Evolutionary conservation across 2,113 vertebrate species (phyloP), one percentile per base, ranked within the genome.

Genomic region (Callospermophilus lateralis): DNA sequence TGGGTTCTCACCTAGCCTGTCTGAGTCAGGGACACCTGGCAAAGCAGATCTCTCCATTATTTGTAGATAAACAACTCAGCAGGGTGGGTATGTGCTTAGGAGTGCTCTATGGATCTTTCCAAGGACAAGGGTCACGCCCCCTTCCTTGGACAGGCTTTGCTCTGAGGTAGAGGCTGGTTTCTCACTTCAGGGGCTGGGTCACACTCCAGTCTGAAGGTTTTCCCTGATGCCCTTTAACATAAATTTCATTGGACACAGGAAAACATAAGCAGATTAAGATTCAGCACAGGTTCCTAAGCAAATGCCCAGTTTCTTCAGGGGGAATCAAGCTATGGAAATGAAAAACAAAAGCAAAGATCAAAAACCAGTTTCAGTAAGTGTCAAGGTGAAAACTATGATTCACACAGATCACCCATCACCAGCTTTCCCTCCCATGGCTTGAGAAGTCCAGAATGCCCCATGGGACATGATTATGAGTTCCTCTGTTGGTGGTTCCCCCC

Each of bases 311-410:
- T 84, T 84, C 84, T 95, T 81, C 72, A 7, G 53, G 89, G 80
- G 63, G 34, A 85, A 73, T 87, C 70, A 76, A 87, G 68, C 39
- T 84, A 42, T 78, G 68, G 67, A 93, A 95, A 96, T 90, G 80
- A 89, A 94, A 95, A 92, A 92, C 53, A 88, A 86, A 95, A 95
- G 48, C 39, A 42, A 95, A 65, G 72, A 97, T 79, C 79, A 89
- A 90, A 96, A 93, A 61, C 68, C 45, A 76, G 65, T 55, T 65
- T 80, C 9, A 16, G 37, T 37, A 65, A 90, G 65, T 42, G 61
- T 95, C 91, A 85, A 90, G n/a, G 73, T 93, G 55, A 83, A 92
- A 91, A 7, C 8, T 22, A 42, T 42, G 48, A 76, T 77, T 26
- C 72, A 13, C n/a, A 7, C 34, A 26, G 48, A 30, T 42, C 65